Evolutionary conservation across 2,113 vertebrate species (phyloP).

Genomic region (Corvus cornix): DNA sequence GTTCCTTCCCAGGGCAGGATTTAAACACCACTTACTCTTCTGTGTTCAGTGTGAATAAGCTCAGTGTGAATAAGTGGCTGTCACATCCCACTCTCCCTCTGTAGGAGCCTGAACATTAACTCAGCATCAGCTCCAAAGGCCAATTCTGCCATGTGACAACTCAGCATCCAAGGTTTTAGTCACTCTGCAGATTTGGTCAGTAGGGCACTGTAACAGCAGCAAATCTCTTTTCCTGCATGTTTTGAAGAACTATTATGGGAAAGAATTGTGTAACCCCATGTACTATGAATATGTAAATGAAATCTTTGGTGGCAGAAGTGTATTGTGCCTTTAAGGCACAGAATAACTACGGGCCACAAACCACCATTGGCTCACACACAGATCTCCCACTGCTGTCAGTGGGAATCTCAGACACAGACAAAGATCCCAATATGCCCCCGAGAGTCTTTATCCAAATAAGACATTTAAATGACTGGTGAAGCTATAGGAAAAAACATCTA

Average conservation of each 20-base stretch:
- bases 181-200: neutral
- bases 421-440: neutral
- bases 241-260: neutral
- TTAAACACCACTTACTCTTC: neutral
- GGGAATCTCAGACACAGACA: neutral
- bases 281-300: conserved; percentile 25
- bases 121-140: neutral
- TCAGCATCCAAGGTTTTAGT: neutral
- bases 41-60: neutral
- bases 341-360: neutral
- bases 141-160: neutral
- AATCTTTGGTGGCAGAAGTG: conserved; percentile 42
- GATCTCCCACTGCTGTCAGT: conserved; percentile 37
- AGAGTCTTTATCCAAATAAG: conserved; percentile 13
- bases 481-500: neutral
- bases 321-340: conserved; percentile 21
- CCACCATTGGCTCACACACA: conserved; percentile 13
- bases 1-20: neutral
- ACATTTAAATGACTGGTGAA: conserved; percentile 16
- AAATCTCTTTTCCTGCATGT: neutral
- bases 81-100: neutral
- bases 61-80: neutral
- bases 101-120: neutral
- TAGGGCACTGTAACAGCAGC: neutral
- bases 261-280: neutral